Evolutionary conservation across 2,113 vertebrate genomes (phyloP).

Genomic region (Pao palembangensis): DNA sequence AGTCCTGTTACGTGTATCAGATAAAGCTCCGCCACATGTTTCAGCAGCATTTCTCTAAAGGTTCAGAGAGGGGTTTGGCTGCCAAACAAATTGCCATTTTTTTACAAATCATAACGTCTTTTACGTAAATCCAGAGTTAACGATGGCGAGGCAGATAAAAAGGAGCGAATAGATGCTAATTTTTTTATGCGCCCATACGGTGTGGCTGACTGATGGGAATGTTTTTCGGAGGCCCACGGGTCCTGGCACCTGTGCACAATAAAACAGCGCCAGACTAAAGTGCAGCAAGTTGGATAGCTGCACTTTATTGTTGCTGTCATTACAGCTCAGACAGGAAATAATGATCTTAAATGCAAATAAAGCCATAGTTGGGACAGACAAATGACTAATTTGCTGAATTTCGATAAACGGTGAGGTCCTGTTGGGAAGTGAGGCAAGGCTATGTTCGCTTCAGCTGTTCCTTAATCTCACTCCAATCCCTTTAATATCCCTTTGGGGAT

Average conservation of each 20-base stretch:
- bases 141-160: constrained; percentile 1
- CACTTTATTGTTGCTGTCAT: constrained; percentile 6
- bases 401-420: neutral
- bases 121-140: neutral
- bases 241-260: neutral
- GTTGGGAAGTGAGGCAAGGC: neutral
- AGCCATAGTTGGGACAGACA: constrained; percentile 12
- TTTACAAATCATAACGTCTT: too few relatives aligned
- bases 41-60: too few relatives aligned
- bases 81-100: too few relatives aligned
- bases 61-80: too few relatives aligned
- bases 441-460: constrained; percentile 23
- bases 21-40: constrained; percentile 2
- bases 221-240: constrained; percentile 1
- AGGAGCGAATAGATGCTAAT: neutral
- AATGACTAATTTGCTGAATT: constrained; percentile 30
- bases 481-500: constrained; percentile 15
- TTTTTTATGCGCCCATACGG: constrained; percentile 1
- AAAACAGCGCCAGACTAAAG: constrained; percentile 4
- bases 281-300: neutral
- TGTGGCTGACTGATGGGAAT: constrained; percentile 10
- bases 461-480: constrained; percentile 27
- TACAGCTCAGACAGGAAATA: constrained; percentile 1
- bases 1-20: constrained; percentile 19
- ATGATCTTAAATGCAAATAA: constrained; percentile 22